These are phyloP conservation scores for Bubo bubo DNA, from an alignment of 2,113 vertebrate genomes.

Conservation along the genomic window DNA sequence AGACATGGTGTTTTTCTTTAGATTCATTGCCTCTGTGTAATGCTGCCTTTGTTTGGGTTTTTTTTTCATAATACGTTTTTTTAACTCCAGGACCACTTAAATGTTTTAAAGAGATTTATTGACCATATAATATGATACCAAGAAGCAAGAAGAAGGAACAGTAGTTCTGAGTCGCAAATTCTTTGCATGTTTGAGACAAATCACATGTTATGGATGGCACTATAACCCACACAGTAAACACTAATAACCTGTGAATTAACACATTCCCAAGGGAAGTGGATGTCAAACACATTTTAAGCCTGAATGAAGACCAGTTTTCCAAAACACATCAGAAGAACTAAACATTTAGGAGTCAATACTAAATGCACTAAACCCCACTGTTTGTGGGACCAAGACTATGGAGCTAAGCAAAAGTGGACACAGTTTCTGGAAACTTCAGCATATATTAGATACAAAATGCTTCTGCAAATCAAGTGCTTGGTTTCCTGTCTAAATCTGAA, in stretches of 20 bases:
- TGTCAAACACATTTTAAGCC: background rate
- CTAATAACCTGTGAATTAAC: background rate
- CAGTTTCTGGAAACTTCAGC: background rate
- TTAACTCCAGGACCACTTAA: background rate
- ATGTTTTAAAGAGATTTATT: background rate
- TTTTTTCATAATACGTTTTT: background rate
- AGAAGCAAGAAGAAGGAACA: background rate
- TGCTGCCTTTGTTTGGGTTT: background rate
- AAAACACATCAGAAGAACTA: background rate
- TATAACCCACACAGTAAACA: background rate
- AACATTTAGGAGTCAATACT: background rate
- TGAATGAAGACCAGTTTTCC: background rate
- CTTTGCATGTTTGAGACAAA: background rate
- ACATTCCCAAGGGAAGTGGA: background rate
- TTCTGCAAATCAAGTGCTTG: background rate
- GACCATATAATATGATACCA: accelerated
- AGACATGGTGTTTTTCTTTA: background rate
- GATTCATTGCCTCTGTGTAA: background rate
- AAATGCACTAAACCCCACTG: background rate
- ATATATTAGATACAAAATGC: background rate
- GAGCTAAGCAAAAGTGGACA: background rate
- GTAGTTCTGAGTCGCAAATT: background rate
- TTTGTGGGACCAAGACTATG: background rate
- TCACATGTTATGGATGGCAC: background rate
- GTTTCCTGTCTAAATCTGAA: background rate